Percentiles rank a stretch among this genome's conserved stretches.
Conservation (phyloP, 2,113 vertebrate genomes). For the Callocephalon fimbriatum region DNA sequence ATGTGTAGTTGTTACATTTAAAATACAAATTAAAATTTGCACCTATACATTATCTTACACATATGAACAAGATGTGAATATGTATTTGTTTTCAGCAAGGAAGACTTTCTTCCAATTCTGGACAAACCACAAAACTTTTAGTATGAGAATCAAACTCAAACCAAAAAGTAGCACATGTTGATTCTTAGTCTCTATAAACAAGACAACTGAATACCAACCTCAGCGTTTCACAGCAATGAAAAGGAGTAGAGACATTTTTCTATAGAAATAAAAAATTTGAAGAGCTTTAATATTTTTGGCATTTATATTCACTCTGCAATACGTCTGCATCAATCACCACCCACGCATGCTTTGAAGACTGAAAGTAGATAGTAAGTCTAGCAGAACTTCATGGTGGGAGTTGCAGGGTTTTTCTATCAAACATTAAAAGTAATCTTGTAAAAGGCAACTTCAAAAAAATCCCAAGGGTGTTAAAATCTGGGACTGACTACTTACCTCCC, state of each 20-base stretch:
- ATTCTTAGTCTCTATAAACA: background rate
- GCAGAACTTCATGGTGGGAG: slow-evolving; percentile 31
- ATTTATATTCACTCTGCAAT: slow-evolving; percentile 9
- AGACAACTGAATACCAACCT: background rate
- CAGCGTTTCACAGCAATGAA: background rate
- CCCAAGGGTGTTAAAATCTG: background rate
- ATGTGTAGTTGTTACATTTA: background rate
- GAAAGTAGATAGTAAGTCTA: slow-evolving; percentile 50
- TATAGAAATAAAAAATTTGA: background rate
- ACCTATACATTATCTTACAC: background rate
- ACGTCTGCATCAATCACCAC: slow-evolving; percentile 56
- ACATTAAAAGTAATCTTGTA: background rate
- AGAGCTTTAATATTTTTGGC: slow-evolving; percentile 37
- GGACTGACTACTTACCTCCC: background rate
- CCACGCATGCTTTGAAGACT: slow-evolving; percentile 40
- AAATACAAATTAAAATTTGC: background rate
- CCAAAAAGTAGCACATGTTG: background rate
- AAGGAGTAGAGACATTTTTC: background rate
- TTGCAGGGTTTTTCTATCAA: background rate
- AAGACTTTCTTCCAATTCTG: background rate
- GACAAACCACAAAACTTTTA: background rate
- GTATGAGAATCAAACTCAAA: background rate
- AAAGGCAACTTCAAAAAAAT: background rate
- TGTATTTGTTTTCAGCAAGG: background rate
- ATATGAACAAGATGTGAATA: background rate